phyloP scores from a whole-genome alignment of 2,888 invertebrate species.

The Punctoribates punctum region DNA sequence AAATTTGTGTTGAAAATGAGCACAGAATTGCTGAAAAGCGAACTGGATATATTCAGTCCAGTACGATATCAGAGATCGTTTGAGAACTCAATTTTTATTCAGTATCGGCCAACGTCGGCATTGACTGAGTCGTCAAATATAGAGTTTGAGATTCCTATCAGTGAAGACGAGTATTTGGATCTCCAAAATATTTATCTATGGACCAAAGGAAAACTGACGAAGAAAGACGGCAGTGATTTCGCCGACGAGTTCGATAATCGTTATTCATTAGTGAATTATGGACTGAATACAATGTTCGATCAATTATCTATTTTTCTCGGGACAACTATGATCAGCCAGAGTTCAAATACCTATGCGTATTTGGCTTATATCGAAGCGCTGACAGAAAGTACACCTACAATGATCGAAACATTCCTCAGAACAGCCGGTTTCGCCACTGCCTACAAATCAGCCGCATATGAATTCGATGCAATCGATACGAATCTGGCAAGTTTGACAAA shows the following conservation, averaged over 20 bases:
- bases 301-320: not conserved
- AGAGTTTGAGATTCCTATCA: not conserved
- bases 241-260: not conserved
- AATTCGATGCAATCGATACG: not conserved
- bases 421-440: not conserved
- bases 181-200: not conserved
- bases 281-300: not conserved
- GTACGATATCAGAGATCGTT: not conserved
- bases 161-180: not conserved
- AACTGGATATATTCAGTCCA: not conserved
- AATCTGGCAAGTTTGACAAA: not conserved
- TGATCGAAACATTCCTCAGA: not conserved
- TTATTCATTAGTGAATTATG: not conserved
- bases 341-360: not conserved
- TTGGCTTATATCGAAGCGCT: not conserved
- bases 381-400: not conserved
- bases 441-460: not conserved
- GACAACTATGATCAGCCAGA: not conserved
- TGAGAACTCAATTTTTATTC: not conserved
- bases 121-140: not conserved
- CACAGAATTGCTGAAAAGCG: not conserved
- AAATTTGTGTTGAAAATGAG: not conserved
- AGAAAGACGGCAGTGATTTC: not conserved
- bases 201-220: not conserved
- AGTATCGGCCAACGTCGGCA: not conserved